Conservation (phyloP, 2,113 vertebrate species). For the Sciurus niger region DNA sequence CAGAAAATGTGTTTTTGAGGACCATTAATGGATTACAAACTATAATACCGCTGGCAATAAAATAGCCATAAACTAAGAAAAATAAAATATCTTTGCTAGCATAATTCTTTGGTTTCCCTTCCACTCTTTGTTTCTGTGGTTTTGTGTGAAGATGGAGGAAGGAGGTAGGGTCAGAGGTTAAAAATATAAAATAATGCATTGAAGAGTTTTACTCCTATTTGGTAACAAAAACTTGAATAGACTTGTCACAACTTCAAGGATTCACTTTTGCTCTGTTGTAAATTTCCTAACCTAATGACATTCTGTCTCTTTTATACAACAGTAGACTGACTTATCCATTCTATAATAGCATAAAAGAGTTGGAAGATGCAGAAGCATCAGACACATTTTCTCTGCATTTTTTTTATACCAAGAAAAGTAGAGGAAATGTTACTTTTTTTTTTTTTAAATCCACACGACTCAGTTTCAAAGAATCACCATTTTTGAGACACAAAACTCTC, state of each 20-base stretch:
- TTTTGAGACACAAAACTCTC: background rate
- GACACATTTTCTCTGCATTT: background rate
- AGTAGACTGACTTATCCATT: background rate
- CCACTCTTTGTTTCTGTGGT: background rate
- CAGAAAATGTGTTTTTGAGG: constrained; percentile 10
- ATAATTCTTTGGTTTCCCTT: constrained; percentile 9
- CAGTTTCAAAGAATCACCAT: constrained; percentile 19
- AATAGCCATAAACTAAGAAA: background rate
- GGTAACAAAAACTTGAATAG: background rate
- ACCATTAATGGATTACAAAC: background rate
- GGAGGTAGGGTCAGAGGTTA: background rate
- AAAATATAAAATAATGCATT: background rate
- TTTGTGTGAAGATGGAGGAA: background rate
- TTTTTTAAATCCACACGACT: constrained; percentile 10
- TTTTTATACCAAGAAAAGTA: constrained; percentile 37
- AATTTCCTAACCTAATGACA: background rate
- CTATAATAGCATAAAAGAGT: background rate
- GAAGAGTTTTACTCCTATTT: background rate
- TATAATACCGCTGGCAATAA: background rate
- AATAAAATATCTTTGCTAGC: background rate
- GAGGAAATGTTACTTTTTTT: background rate
- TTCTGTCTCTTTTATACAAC: background rate
- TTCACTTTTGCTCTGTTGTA: background rate
- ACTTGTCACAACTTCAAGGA: background rate
- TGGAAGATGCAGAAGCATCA: background rate